These are phyloP conservation scores for Phyllostomus discolor DNA, from an alignment of 2,113 vertebrate genomes.

Conservation along the genomic window DNA sequence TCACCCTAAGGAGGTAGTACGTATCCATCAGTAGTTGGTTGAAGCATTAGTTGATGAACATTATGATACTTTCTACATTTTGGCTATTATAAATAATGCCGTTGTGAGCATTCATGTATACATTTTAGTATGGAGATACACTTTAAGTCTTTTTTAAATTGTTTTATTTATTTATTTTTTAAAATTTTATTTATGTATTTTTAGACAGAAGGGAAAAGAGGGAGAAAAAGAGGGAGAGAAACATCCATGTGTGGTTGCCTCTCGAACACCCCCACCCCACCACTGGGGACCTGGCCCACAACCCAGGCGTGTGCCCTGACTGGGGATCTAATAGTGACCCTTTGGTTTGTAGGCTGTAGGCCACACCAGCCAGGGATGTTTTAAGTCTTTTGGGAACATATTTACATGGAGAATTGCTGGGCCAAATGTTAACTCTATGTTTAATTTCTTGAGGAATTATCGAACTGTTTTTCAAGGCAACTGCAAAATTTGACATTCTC, in stretches of 20 bases:
- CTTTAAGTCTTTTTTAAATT: not conserved
- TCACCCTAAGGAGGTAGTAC: not conserved
- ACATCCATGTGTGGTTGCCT: too few relatives aligned
- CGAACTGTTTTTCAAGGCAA: not conserved
- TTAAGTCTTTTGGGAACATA: not conserved
- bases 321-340: too few relatives aligned
- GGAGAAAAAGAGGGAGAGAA: too few relatives aligned
- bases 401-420: not conserved
- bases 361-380: too few relatives aligned
- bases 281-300: too few relatives aligned
- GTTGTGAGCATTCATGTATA: not conserved
- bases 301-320: too few relatives aligned
- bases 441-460: not conserved
- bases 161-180: too few relatives aligned
- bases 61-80: not conserved
- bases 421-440: not conserved
- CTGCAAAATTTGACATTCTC: not conserved
- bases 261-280: too few relatives aligned
- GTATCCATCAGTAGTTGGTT: not conserved
- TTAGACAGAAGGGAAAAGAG: too few relatives aligned
- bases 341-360: too few relatives aligned
- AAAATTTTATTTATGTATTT: too few relatives aligned
- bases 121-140: not conserved
- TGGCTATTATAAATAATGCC: not conserved
- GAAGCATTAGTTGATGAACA: not conserved